phyloP scores from a whole-genome alignment of 1,140 invertebrate genomes.

The Drosophila insularis region DNA sequence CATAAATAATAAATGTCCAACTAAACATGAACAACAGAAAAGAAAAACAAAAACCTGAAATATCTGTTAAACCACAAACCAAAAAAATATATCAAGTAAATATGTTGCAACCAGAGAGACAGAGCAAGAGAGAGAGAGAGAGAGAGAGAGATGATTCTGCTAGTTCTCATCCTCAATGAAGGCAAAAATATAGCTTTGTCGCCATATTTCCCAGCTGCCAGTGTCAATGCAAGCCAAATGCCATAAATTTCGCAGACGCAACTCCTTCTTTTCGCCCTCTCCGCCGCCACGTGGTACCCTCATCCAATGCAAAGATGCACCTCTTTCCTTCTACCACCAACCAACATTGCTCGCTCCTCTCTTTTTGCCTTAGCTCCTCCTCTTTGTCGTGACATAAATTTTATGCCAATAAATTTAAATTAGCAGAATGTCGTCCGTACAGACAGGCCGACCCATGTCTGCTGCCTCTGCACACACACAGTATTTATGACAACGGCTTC shows the following conservation, averaged over 20 bases:
- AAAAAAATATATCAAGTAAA: constrained; percentile 23
- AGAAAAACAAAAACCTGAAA: too few species aligned
- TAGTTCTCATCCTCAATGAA: constrained; percentile 1
- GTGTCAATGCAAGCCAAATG: constrained; percentile 66
- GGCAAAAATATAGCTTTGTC: constrained; percentile 30
- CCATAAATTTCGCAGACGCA: constrained; percentile 59
- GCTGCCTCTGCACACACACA: constrained; percentile 37
- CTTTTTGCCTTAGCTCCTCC: not conserved
- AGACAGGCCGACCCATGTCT: constrained; percentile 42
- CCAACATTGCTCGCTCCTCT: not conserved
- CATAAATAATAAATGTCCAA: constrained; percentile 15
- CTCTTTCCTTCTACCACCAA: not conserved
- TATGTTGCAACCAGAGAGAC: not conserved
- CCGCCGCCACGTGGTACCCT: not conserved
- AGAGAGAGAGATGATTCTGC: not conserved
- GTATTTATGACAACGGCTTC: constrained; percentile 66
- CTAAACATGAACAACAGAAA: constrained; percentile 11
- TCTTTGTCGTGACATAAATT: constrained; percentile 57
- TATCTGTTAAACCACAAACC: constrained; percentile 3
- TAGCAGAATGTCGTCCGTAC: constrained; percentile 58
- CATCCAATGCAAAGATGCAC: constrained; percentile 24
- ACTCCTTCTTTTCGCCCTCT: too few species aligned
- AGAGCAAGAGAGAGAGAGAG: constrained; percentile 1
- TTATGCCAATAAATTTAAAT: constrained; percentile 79
- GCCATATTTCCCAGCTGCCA: constrained; percentile 65